Percentiles rank a stretch among this genome's conserved stretches.
Conservation (phyloP, 2,797 vertebrate species). For the Semotilus atromaculatus region DNA sequence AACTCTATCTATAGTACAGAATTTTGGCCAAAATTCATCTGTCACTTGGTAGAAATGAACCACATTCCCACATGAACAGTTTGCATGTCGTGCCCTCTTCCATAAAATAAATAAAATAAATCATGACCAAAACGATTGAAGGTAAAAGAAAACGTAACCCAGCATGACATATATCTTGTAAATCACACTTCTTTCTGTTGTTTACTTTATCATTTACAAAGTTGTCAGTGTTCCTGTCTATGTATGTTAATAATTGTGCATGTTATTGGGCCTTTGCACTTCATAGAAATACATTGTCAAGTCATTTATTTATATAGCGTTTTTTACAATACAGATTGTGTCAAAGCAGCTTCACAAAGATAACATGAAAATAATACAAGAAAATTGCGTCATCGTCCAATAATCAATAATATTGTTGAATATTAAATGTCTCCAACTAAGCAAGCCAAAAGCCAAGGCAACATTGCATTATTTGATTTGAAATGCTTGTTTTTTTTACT, state of each 20-base stretch:
- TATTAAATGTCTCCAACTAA: too few relatives aligned
- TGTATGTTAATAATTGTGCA: background rate
- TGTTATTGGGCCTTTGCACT: background rate
- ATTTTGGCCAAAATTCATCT: background rate
- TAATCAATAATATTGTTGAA: too few relatives aligned
- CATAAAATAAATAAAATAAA: background rate
- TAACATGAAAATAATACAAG: too few relatives aligned
- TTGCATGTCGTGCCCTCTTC: background rate
- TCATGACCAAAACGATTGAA: background rate
- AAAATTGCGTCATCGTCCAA: too few relatives aligned
- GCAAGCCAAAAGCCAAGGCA: too few relatives aligned
- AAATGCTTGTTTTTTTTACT: accelerated
- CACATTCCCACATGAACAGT: background rate
- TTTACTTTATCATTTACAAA: too few relatives aligned
- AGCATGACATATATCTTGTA: background rate
- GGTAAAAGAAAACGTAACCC: background rate
- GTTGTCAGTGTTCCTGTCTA: background rate
- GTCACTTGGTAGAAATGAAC: background rate
- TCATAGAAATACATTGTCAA: background rate
- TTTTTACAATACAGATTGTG: too few relatives aligned
- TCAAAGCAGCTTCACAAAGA: too few relatives aligned
- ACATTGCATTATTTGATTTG: background rate
- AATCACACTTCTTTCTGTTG: background rate
- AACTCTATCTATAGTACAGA: background rate
- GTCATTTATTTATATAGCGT: too few relatives aligned